A percentile compares a stretch with the other conserved stretches of the same genome.
These are phyloP conservation scores for Oxygymnocypris stewartii DNA, from an alignment of 2,113 vertebrate species.

Conservation along the genomic window DNA sequence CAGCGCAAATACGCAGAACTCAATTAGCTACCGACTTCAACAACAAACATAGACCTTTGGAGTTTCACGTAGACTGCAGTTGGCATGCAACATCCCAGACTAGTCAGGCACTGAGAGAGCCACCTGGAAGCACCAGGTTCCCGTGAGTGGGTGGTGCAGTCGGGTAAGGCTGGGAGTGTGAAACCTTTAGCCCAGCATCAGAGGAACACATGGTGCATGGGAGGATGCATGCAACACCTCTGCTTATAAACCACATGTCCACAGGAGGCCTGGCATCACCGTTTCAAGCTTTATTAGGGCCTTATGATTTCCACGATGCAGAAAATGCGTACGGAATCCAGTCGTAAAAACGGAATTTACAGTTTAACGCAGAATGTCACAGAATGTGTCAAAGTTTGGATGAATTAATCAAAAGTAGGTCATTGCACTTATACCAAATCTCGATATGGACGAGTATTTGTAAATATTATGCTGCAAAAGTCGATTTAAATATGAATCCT, in stretches of 20 bases:
- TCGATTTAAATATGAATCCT: too few species aligned
- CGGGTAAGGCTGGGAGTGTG: constrained; percentile 17
- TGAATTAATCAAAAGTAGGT: too few species aligned
- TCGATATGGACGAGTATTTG: too few species aligned
- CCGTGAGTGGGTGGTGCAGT: constrained; percentile 23
- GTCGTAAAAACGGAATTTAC: too few species aligned
- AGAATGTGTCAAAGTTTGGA: too few species aligned
- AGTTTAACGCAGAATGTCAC: too few species aligned
- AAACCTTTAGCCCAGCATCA: constrained; percentile 14
- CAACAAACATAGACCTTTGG: neutral
- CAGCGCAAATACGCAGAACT: neutral
- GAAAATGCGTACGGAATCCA: too few species aligned
- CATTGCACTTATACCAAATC: too few species aligned
- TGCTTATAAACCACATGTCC: constrained; percentile 40
- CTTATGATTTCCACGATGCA: too few species aligned
- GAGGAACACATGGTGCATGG: constrained; percentile 47
- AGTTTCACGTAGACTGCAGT: neutral
- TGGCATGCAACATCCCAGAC: neutral
- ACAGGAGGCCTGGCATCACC: constrained; percentile 2
- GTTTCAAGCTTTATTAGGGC: neutral
- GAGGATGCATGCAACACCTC: constrained; percentile 35
- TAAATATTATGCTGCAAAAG: too few species aligned
- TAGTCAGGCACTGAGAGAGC: neutral
- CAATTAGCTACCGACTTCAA: neutral
- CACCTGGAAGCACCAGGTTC: constrained; percentile 19